Evolutionary conservation across 2,113 vertebrate species (phyloP), one percentile per base, ranked within the genome.

Genomic region (Planiliza haematocheilus): DNA sequence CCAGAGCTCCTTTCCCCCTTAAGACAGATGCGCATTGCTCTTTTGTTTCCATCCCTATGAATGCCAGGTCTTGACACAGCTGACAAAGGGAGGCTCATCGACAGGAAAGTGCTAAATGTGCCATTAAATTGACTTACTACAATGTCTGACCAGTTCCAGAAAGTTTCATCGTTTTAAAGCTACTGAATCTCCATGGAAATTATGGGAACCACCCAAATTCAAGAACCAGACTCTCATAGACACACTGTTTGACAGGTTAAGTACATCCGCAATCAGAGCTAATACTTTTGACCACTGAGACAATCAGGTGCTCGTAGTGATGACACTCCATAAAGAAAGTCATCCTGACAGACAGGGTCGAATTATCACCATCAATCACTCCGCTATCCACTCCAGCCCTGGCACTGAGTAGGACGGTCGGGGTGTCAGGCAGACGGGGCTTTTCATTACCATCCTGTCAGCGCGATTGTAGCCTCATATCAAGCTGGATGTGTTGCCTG

Each of bases 391-490:
- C 53, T 55, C 46, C 63, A 51, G 49, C 63, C 11, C 17, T 4
- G 10, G 53, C 70, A 68, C 48, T 2, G 16, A 61, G 56, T 4
- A 50, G 75, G 70, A 61, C 58, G 63, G 67, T 42, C 11, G 7
- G 38, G 48, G 64, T 71, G 77, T 69, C 78, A 63, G 62, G 53
- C 61, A 62, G 70, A 70, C 21, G 16, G 62, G 49, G 45, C 51
- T 77, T 88, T 84, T 86, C 81, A 91, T 90, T 88, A 87, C 74
- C 81, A 74, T 18, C 57, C 81, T 85, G 86, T 91, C 90, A 88
- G 7, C 0, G 14, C 45, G 79, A 81, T 80, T 80, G 76, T 77
- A 46, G 70, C 73, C 68, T 81, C 79, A 62, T 55, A 77, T 84
- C 81, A 71, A 64, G 75, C 61, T 18, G 55, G 70, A 82, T 79